Conservation (phyloP, 2,888 invertebrate genomes). For the Eupithecia exiguata region DNA sequence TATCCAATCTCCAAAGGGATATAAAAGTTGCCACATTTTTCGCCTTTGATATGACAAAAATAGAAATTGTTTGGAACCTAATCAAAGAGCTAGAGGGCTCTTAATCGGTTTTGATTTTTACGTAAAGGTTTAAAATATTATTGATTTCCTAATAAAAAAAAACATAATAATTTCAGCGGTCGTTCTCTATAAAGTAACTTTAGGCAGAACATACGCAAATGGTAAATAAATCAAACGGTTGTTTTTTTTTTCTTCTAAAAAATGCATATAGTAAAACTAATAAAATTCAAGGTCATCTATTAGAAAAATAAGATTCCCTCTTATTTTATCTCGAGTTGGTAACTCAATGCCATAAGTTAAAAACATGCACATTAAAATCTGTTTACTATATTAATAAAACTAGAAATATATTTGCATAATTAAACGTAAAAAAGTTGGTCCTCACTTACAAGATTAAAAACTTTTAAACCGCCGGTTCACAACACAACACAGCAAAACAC, state of each 20-base stretch:
- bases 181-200: not conserved
- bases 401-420: not conserved
- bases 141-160: not conserved
- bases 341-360: not conserved
- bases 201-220: not conserved
- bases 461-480: slow-evolving; percentile 29
- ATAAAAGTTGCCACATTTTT: not conserved
- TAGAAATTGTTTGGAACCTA: not conserved
- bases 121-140: not conserved
- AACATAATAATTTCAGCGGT: not conserved
- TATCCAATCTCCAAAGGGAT: not conserved
- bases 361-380: not conserved
- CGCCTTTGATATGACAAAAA: not conserved
- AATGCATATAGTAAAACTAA: not conserved
- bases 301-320: not conserved
- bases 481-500: slow-evolving; percentile 22
- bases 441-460: slow-evolving; percentile 32
- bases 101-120: not conserved
- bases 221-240: not conserved
- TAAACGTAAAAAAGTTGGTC: not conserved
- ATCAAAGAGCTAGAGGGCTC: not conserved
- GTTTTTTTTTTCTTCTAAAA: not conserved
- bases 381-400: not conserved
- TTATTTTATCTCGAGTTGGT: not conserved
- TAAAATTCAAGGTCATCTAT: not conserved